phyloP scores from a whole-genome alignment of 1,140 invertebrate genomes.

The Drosophila guanche region DNA sequence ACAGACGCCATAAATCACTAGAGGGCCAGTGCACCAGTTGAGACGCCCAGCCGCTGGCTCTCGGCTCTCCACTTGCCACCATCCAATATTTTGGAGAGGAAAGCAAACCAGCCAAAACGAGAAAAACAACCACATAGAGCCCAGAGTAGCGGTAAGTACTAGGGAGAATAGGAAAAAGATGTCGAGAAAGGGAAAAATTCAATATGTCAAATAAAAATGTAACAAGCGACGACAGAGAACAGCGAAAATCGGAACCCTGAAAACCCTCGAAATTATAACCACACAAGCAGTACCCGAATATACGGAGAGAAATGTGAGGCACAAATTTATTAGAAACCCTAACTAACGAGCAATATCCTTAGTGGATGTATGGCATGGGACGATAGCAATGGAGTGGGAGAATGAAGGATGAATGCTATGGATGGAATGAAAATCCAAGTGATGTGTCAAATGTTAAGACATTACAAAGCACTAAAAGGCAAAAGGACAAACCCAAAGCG shows the following conservation, averaged over 20 bases:
- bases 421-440: slow-evolving; percentile 59
- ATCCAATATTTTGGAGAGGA: slow-evolving; percentile 72
- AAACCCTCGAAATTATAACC: too few relatives aligned
- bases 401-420: slow-evolving; percentile 5
- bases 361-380: slow-evolving; percentile 4
- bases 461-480: slow-evolving; percentile 82
- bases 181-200: slow-evolving; percentile 67
- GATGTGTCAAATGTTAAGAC: slow-evolving; percentile 82
- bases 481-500: slow-evolving; percentile 42
- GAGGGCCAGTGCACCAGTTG: slow-evolving; percentile 59
- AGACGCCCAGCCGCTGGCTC: slow-evolving; percentile 58
- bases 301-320: slow-evolving; percentile 71
- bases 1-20: slow-evolving; percentile 78
- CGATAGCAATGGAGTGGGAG: slow-evolving; percentile 1
- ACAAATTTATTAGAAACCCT: slow-evolving; percentile 82
- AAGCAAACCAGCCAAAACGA: slow-evolving; percentile 27
- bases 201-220: slow-evolving; percentile 82
- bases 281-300: too few relatives aligned
- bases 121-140: slow-evolving; percentile 13
- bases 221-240: slow-evolving; percentile 74
- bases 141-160: slow-evolving; percentile 1
- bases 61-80: slow-evolving; percentile 29
- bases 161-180: slow-evolving; percentile 34
- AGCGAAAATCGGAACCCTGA: slow-evolving; percentile 4
- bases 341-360: slow-evolving; percentile 81